Conservation (phyloP, 1,140 invertebrate species). For the Pteromalus puparum region DNA sequence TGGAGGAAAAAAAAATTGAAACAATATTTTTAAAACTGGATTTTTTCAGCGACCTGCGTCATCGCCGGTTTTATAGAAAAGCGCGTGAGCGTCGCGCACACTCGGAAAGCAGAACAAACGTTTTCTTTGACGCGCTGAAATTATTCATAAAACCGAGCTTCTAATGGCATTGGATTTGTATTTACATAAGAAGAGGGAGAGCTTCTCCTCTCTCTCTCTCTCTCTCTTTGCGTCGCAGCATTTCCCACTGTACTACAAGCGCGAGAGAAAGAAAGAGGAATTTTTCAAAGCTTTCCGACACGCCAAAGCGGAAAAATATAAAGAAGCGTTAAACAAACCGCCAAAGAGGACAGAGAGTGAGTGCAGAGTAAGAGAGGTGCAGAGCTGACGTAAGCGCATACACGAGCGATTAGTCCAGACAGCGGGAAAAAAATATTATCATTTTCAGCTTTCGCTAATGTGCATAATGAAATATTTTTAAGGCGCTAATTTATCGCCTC, state of each 20-base stretch:
- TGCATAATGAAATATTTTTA: neutral
- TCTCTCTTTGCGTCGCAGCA: neutral
- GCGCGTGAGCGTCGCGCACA: neutral
- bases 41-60: neutral
- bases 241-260: too few species aligned
- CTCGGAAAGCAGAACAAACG: conserved; percentile 3
- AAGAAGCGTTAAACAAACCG: conserved; percentile 8
- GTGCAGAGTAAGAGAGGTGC: neutral
- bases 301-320: neutral
- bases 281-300: conserved; percentile 12
- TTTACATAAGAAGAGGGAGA: conserved; percentile 23
- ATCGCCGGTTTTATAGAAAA: neutral
- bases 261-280: neutral
- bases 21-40: neutral
- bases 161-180: conserved; percentile 35
- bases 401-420: conserved; percentile 13
- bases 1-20: neutral
- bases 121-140: conserved; percentile 5
- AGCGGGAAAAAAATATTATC: neutral
- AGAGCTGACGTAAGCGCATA: conserved; percentile 1
- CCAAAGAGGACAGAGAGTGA: neutral
- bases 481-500: neutral
- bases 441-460: neutral
- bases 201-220: neutral
- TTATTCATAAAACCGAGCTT: conserved; percentile 40